Conservation (phyloP, 23 tunicate genomes). For the Ciona savignyi region DNA sequence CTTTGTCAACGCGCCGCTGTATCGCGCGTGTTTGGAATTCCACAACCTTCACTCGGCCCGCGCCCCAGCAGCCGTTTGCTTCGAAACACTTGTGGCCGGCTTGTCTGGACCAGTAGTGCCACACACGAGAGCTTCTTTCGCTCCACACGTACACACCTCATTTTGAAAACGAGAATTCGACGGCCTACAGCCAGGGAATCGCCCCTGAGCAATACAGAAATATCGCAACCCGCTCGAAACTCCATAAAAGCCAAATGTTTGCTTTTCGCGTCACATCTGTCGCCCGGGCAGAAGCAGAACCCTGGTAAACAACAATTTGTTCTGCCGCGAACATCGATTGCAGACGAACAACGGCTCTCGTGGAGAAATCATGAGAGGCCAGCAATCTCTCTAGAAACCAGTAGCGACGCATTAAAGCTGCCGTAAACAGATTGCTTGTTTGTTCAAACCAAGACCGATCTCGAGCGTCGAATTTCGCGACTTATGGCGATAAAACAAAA, state of each 20-base stretch:
- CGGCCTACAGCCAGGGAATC: too few species aligned
- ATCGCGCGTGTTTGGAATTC: constrained; percentile 1
- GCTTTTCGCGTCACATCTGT: constrained; percentile 1
- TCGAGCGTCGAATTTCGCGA: too few species aligned
- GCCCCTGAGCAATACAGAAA: too few species aligned
- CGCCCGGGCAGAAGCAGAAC: not conserved
- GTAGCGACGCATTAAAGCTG: too few species aligned
- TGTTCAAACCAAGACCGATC: too few species aligned
- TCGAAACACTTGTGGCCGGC: not conserved
- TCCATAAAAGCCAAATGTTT: too few species aligned
- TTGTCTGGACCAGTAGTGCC: not conserved
- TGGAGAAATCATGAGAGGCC: not conserved
- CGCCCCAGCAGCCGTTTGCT: not conserved
- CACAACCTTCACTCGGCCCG: not conserved
- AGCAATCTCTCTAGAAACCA: too few species aligned
- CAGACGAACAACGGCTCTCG: not conserved
- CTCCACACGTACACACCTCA: not conserved
- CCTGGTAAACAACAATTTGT: not conserved
- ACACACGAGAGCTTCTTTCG: not conserved
- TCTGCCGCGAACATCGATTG: not conserved
- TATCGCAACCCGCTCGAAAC: too few species aligned
- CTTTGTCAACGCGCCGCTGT: not conserved
- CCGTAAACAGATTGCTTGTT: too few species aligned
- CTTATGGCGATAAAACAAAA: too few species aligned
- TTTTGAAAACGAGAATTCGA: not conserved